Evolutionary conservation across 2,888 invertebrate species (phyloP), one percentile per base, ranked within the genome.

Genomic region (Tridacna gigas): DNA sequence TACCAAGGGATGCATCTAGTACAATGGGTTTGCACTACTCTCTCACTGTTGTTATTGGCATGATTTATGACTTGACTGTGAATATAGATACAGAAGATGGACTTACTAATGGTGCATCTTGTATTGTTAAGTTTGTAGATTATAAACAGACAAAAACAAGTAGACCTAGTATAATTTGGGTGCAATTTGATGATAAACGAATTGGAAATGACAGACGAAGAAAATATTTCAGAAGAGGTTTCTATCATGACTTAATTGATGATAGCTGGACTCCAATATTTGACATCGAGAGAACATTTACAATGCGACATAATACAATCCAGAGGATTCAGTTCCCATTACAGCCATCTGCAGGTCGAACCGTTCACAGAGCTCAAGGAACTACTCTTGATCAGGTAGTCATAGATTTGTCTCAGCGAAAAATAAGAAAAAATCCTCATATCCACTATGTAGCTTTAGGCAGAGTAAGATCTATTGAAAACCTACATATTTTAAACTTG

Each of bases 281-380:
- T 82, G 86, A 86, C 71, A 67, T 79, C 7, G 82, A 82, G 73
- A 61, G 84, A 51, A 77, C 80, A n/a, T 87, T 84, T 74, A 75
- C 71, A n/a, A 82, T 77, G 47, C 48, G 60, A n/a, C 67, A 79
- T 45, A 77, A 71, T 25, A 74, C 25, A 28, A 56, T 56, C 22
- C 76, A 83, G 60, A 65, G 79, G 75, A 73, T 82, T 9, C 87
- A 87, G 71, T 80, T 84, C 77, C 84, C 80, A 45, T 26, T 84
- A 18, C 67, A 79, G 60, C 74, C 87, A 74, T 71, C 84, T 47
- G 84, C 84, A 37, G 80, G 74, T 22, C 81, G 82, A 77, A 79
- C 87, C 51, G 77, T 87, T 37, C 81, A 87, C 47, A 87, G 82
- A 73, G 79, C 80, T 12, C 86, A 86, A 76, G 84, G 86, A 25